phyloP scores from a whole-genome alignment of 2,113 vertebrate species.

The Falcunculus frontatus region DNA sequence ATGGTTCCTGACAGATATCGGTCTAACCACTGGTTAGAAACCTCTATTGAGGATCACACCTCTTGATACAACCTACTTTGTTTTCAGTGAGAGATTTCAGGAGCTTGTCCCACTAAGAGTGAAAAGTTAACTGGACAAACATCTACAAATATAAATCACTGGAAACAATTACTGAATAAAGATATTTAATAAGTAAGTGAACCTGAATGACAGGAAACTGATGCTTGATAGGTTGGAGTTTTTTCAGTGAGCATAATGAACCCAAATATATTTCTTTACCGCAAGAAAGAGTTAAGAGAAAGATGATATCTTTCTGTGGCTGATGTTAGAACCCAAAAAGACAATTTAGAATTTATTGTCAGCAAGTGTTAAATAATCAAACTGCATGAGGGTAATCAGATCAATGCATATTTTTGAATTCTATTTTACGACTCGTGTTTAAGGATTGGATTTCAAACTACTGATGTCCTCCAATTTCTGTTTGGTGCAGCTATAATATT shows the following conservation, averaged over 20 bases:
- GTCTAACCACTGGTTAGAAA: not conserved
- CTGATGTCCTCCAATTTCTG: not conserved
- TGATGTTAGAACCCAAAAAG: not conserved
- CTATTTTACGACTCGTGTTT: not conserved
- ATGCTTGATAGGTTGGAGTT: not conserved
- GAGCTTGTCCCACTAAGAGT: not conserved
- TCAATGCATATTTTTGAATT: not conserved
- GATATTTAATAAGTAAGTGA: not conserved
- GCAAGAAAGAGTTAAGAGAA: not conserved
- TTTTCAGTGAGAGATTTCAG: conserved; percentile 20
- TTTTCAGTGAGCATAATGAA: not conserved
- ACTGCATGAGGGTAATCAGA: not conserved
- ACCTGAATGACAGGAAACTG: not conserved
- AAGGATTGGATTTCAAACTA: not conserved
- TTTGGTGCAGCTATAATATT: not conserved
- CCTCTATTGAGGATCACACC: not conserved
- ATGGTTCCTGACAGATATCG: not conserved
- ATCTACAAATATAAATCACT: not conserved
- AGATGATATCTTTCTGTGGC: not conserved
- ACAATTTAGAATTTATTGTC: not conserved
- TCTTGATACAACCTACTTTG: not conserved
- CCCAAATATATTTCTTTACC: not conserved
- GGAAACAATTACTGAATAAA: not conserved
- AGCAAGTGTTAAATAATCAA: not conserved
- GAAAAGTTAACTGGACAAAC: not conserved